Conservation (phyloP, 1,140 invertebrate genomes). For the Drosophila sturtevanti region DNA sequence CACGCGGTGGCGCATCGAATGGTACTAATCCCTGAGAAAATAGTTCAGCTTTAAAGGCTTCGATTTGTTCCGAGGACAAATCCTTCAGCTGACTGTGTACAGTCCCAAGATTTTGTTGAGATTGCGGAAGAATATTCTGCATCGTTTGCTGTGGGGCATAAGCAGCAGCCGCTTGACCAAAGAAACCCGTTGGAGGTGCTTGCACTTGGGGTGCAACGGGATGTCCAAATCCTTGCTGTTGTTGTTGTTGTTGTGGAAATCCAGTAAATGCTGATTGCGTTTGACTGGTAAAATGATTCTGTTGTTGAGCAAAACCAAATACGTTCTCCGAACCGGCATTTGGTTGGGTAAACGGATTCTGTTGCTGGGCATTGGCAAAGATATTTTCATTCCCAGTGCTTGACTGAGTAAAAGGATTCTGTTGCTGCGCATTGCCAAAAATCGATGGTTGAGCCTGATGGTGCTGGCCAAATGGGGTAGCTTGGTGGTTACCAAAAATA, state of each 20-base stretch:
- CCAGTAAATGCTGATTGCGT: slow-evolving; percentile 38
- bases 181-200: slow-evolving; percentile 31
- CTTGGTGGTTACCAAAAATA: slow-evolving; percentile 45
- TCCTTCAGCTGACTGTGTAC: slow-evolving; percentile 66
- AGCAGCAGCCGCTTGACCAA: slow-evolving; percentile 28
- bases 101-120: not conserved
- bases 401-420: slow-evolving; percentile 34
- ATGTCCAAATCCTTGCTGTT: slow-evolving; percentile 35
- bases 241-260: slow-evolving; percentile 41
- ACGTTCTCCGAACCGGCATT: slow-evolving; percentile 19
- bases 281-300: slow-evolving; percentile 16
- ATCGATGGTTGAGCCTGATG: slow-evolving; percentile 36
- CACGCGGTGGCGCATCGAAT: slow-evolving; percentile 66
- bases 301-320: slow-evolving; percentile 30
- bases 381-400: slow-evolving; percentile 24
- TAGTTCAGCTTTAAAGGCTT: slow-evolving; percentile 69
- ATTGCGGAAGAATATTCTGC: not conserved
- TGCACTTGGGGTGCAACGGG: slow-evolving; percentile 25
- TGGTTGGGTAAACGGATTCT: slow-evolving; percentile 30
- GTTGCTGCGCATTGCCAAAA: slow-evolving; percentile 40
- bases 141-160: slow-evolving; percentile 22
- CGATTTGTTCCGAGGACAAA: slow-evolving; percentile 64
- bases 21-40: slow-evolving; percentile 69
- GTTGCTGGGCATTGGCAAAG: slow-evolving; percentile 33
- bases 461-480: not conserved